A percentile compares a stretch with the other conserved stretches of the same genome.
These are phyloP conservation scores for Tetropium fuscum DNA, from an alignment of 2,888 invertebrate genomes.

Conservation along the genomic window DNA sequence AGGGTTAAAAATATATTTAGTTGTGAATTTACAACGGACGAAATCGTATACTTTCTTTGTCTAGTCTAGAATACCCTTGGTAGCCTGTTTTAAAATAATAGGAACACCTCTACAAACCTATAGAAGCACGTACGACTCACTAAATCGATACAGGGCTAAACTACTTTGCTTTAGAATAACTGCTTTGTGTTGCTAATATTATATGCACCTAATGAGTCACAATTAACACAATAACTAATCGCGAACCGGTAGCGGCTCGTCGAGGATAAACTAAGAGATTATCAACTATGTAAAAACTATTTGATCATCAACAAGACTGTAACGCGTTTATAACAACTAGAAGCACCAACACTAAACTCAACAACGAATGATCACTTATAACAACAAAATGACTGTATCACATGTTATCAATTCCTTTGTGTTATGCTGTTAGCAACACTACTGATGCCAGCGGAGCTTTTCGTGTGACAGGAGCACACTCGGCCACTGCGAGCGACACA, in stretches of 20 bases:
- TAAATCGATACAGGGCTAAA: slow-evolving; percentile 36
- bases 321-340: slow-evolving; percentile 41
- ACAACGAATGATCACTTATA: slow-evolving; percentile 37
- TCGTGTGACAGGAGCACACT: slow-evolving; percentile 33
- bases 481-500: slow-evolving; percentile 42
- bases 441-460: slow-evolving; percentile 27
- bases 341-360: slow-evolving; percentile 41
- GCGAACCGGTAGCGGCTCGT: not conserved
- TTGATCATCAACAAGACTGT: slow-evolving; percentile 35
- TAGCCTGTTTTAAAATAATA: too few relatives aligned
- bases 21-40: too few relatives aligned
- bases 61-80: too few relatives aligned
- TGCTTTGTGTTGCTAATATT: slow-evolving; percentile 52
- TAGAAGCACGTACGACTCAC: slow-evolving; percentile 26
- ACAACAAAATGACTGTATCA: slow-evolving; percentile 34
- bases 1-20: too few relatives aligned
- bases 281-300: slow-evolving; percentile 17
- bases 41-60: too few relatives aligned
- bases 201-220: slow-evolving; percentile 12
- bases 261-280: not conserved
- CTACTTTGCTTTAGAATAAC: slow-evolving; percentile 56
- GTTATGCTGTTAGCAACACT: slow-evolving; percentile 25
- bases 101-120: slow-evolving; percentile 38
- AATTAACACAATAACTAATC: slow-evolving; percentile 14
- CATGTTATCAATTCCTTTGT: slow-evolving; percentile 41